These are phyloP conservation scores for Lymantria dispar DNA, from an alignment of 2,888 invertebrate genomes.

Conservation along the genomic window DNA sequence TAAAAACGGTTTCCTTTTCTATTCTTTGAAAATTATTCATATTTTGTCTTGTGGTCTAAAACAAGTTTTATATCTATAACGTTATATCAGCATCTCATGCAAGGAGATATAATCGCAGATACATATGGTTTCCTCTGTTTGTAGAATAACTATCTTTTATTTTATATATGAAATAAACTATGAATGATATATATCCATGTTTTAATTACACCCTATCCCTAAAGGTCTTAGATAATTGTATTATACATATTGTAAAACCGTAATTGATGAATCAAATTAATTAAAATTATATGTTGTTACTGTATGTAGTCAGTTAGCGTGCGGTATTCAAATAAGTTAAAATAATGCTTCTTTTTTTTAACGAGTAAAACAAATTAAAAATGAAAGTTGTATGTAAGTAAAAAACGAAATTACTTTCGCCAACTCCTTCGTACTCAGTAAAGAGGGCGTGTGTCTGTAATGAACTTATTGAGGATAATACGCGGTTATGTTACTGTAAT, in stretches of 20 bases:
- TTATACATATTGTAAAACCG: background rate
- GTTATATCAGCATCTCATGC: too few species aligned
- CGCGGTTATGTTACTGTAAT: slow-evolving; percentile 4
- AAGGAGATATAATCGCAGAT: too few species aligned
- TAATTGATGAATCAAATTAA: background rate
- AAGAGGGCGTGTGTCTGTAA: slow-evolving; percentile 6
- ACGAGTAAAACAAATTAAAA: slow-evolving; percentile 13
- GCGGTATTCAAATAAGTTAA: background rate
- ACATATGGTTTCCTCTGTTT: too few species aligned
- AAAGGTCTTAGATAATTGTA: background rate
- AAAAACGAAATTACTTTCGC: slow-evolving; percentile 13
- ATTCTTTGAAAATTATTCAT: background rate
- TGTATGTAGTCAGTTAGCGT: slow-evolving; percentile 2
- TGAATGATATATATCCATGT: background rate
- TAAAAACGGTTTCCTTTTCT: background rate
- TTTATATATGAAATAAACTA: too few species aligned
- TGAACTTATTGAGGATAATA: slow-evolving; percentile 5
- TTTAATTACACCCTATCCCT: background rate
- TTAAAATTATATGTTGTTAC: background rate
- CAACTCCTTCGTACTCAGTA: slow-evolving; percentile 9
- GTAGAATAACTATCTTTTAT: too few species aligned
- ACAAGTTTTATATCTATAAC: too few species aligned
- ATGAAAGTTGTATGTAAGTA: slow-evolving; percentile 13
- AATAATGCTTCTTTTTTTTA: slow-evolving; percentile 8
- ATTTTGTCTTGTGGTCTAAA: too few species aligned